Evolutionary conservation across 1,140 invertebrate species (phyloP), one percentile per base, ranked within the genome.

Genomic region (Babylonia areolata): DNA sequence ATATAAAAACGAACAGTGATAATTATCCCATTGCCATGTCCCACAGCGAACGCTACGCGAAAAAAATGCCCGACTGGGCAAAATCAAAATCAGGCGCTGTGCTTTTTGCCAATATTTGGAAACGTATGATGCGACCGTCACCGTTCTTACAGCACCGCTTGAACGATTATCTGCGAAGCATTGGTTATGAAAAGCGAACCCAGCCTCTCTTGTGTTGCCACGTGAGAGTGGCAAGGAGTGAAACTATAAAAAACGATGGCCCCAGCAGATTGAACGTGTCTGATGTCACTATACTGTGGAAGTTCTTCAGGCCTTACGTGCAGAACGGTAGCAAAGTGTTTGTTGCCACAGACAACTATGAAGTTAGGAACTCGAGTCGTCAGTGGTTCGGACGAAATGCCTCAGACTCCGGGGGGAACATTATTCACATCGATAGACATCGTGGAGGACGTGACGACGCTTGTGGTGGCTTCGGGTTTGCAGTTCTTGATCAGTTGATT

Each of bases 181-280:
- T 81, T 33, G n/a, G 73, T 37, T 77, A 35, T 15, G 23, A 31
- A 28, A 80, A 40, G 1, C 23, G 37, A 12, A 81, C 58, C 3
- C 23, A 40, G 9, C 37, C 71, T 6, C 71, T 91, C 15, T 81
- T 90, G 0, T 91, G 90, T 69, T 86, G 84, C 3, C 90, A 91
- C 42, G 88, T 90, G 2, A 75, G 90, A 46, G 85, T 89, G 15
- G 90, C 89, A 31, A 83, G 84, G 42, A 91, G 89, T 80, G 85
- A 87, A 0, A 73, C 82, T 42, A 84, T 89, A 15, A 88, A 88
- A 35, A 81, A 51, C 17, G 90, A 91, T 37, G 58, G 23, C 5
- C 23, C 17, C 5, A 37, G 20, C 31, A 39, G 40, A 33, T 42
- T 33, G 31, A 79, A 40, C 40, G 31, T 46, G 28, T 0, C 77